Percentiles rank a stretch among this genome's conserved stretches.
Evolutionary conservation across 2,113 vertebrate species (phyloP).

Genomic region (Myotis yumanensis): DNA sequence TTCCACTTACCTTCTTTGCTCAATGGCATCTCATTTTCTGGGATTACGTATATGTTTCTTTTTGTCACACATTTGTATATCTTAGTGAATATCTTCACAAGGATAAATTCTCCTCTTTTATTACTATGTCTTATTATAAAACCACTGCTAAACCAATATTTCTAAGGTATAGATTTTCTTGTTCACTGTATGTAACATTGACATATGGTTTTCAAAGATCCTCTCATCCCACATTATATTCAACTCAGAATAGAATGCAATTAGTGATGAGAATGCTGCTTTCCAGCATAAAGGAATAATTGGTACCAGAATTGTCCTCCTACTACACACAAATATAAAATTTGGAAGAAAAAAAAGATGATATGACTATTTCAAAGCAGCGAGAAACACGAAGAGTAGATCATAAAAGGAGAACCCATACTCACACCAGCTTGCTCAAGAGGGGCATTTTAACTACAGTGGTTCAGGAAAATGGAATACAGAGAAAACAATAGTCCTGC

Average conservation of each 20-base stretch:
- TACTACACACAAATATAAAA: background rate
- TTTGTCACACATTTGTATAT: background rate
- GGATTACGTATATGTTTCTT: background rate
- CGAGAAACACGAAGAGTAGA: background rate
- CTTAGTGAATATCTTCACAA: background rate
- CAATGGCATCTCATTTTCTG: background rate
- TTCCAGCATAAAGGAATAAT: conserved; percentile 19
- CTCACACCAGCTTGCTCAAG: background rate
- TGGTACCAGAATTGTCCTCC: background rate
- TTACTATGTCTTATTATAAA: background rate
- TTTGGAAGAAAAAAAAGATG: background rate
- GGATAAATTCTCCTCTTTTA: background rate
- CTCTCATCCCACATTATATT: background rate
- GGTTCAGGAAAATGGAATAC: background rate
- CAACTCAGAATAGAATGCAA: conserved; percentile 34
- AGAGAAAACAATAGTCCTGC: background rate
- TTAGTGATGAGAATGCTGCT: conserved; percentile 12
- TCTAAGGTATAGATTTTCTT: background rate
- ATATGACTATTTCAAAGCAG: background rate
- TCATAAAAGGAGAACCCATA: background rate
- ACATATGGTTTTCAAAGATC: background rate
- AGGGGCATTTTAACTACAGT: background rate
- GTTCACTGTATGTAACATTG: background rate
- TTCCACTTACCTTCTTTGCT: background rate
- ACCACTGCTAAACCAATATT: background rate